Base-by-base conservation (phyloP, 37 sponge, comb jelly and placozoan species). In the Hexactinellida sp. region DNA sequence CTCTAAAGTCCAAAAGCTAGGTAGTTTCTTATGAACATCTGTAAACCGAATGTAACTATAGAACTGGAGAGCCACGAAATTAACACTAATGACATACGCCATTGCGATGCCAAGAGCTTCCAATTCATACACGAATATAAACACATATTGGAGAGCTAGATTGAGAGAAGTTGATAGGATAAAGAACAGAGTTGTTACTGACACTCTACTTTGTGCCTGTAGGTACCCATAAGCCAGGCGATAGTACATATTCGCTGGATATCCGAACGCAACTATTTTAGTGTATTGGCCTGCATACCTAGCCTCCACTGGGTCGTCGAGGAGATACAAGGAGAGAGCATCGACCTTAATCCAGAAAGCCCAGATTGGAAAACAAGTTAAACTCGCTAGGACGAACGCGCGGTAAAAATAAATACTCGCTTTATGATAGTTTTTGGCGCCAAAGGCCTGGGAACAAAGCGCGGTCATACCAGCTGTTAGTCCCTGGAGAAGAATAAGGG, bases 401-500 rank as follows among this genome's bases (percentile, higher is more conserved):
- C 76, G 21, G 76, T 63, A 63, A 23, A 63, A 63, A n/a, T 63
- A 63, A 21, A 63, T 63, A 32, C 76, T 28, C 3, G 76, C 76
- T 63, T 23, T 63, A 3, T 3, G 1, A 63, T 28, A 32, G 34
- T 63, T n/a, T 21, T 23, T 63, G 34, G 76, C 25, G 30, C 76
- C 76, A 10, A 63, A n/a, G 3, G 76, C 76, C 34, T 63, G 76
- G 3, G 76, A 7, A n/a, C 76, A 63, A 21, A 63, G 13, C 28
- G 76, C 76, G 5, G 76, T 63, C 76, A 63, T 63, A 28, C 76
- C 76, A 63, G 76, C 34, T 63, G 76, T 63, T 32, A 63, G 21
- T 28, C 76, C 76, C 13, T 63, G 76, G 3, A 63, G 76, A n/a
- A 63, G 25, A 23, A 63, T 63, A 7, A 63, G 30, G 34, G 76